Percentiles rank a stretch among this genome's conserved stretches.
phyloP scores from a whole-genome alignment of 2,888 invertebrate species.

The Alviniconcha strummeri region DNA sequence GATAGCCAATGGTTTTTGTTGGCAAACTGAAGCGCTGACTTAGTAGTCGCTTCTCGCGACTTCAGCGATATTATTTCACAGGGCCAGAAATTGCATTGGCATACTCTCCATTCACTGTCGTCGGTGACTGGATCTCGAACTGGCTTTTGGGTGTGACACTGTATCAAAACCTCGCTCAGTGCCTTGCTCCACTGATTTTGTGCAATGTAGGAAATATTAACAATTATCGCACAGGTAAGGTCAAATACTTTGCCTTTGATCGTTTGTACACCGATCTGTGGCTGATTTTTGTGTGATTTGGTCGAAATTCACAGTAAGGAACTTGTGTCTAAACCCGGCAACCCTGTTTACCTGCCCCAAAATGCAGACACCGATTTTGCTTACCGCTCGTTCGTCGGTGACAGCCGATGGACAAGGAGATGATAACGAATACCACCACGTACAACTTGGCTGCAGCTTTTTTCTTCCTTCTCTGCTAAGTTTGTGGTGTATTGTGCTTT shows the following conservation, averaged over 20 bases:
- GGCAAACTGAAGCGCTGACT: no score
- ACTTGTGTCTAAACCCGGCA: not conserved
- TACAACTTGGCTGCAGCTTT: no score
- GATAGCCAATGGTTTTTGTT: no score
- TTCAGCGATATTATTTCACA: constrained; percentile 3
- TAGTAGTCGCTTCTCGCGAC: no score
- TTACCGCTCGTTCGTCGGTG: not conserved
- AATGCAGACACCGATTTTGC: not conserved
- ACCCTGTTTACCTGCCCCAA: constrained; percentile 14
- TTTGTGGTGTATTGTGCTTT: no score
- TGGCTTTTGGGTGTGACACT: constrained; percentile 29
- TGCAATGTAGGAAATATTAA: constrained; percentile 20
- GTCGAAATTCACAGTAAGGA: no score
- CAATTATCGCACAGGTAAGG: constrained; percentile 8
- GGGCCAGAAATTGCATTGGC: not conserved
- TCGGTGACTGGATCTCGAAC: constrained; percentile 10
- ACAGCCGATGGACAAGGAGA: no score
- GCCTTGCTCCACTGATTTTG: constrained; percentile 5
- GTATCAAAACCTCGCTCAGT: constrained; percentile 5
- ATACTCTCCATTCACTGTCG: constrained; percentile 18
- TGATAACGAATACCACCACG: no score
- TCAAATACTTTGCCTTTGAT: not conserved
- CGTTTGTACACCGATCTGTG: no score
- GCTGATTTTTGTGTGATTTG: no score
- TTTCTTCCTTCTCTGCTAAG: no score